Conservation (phyloP, 2,113 vertebrate species). For the rabbit (Oryctolagus cuniculus) region mOryCun1.1 NC_091436.1:164392001-164392500, state of each 20-base stretch:
- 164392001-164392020: not conserved
- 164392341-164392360: conserved; percentile 63
- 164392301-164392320: conserved; percentile 13
- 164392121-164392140: not conserved
- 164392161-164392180: not conserved
- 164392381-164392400: conserved; percentile 48
- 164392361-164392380: conserved; percentile 61
- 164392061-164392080: not conserved
- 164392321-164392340: conserved; percentile 47
- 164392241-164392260: conserved; percentile 5
- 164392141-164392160: not conserved
- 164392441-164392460: not conserved
- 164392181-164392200: not conserved
- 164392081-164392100: not conserved
- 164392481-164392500: not conserved
- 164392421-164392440: conserved; percentile 39
- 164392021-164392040: not conserved
- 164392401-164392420: conserved; percentile 40
- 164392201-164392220: not conserved
- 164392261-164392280: not conserved
- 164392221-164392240: conserved; percentile 16
- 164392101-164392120: not conserved
- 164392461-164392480: not conserved
- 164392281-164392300: conserved; percentile 44
- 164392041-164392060: not conserved